Conservation (phyloP, 2,888 invertebrate species). For the Automeris io region DNA sequence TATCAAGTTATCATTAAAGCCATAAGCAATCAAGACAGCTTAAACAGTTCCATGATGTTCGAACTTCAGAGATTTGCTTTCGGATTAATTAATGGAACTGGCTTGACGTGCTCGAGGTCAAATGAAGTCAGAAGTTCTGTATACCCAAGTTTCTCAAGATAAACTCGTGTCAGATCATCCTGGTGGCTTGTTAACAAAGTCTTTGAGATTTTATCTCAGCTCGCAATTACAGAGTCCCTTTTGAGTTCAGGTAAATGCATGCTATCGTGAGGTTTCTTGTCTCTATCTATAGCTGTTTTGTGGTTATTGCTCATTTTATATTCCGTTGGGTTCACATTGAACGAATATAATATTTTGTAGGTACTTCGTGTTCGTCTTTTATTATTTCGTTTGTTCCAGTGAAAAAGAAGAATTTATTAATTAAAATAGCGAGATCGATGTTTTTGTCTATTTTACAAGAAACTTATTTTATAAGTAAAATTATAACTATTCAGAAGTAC, state of each 20-base stretch:
- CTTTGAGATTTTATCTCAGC: slow-evolving; percentile 31
- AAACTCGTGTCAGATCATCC: slow-evolving; percentile 25
- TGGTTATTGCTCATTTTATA: background rate
- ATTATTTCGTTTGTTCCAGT: no score
- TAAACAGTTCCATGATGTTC: no score
- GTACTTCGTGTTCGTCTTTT: background rate
- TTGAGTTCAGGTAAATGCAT: slow-evolving; percentile 15
- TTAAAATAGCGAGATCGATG: no score
- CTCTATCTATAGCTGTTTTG: slow-evolving; percentile 1
- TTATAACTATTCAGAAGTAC: no score
- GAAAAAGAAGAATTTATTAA: no score
- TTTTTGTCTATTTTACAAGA: no score
- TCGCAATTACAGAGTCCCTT: slow-evolving; percentile 21
- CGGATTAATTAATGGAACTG: slow-evolving; percentile 27
- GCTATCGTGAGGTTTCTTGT: slow-evolving; percentile 4
- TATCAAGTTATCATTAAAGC: no score
- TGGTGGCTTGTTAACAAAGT: slow-evolving; percentile 32
- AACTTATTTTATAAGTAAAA: no score
- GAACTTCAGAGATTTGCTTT: slow-evolving; percentile 20
- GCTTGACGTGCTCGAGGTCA: slow-evolving; percentile 26
- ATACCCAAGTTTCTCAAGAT: slow-evolving; percentile 30
- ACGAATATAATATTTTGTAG: background rate
- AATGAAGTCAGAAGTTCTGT: slow-evolving; percentile 28
- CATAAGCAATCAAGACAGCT: no score
- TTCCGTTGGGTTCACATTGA: background rate